A percentile compares a stretch with the other conserved stretches of the same genome.
Evolutionary conservation across 1,140 invertebrate species (phyloP).

Genomic region (Drosophila lini): DNA sequence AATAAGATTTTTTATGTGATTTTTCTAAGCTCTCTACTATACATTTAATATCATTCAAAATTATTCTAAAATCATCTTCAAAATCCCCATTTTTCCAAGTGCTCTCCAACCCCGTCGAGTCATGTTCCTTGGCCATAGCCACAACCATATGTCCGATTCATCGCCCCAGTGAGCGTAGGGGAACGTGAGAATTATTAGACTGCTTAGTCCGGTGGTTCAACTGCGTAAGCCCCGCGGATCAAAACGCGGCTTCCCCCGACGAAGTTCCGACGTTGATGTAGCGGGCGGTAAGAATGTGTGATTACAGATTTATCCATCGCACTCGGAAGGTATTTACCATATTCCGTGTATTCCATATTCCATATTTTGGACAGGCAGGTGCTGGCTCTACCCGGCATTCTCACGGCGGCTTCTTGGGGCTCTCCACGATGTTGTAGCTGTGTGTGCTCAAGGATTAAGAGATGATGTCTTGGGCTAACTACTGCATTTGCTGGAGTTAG

Average conservation of each 20-base stretch:
- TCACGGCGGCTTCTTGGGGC: constrained; percentile 49
- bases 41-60: not conserved
- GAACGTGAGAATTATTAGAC: constrained; percentile 79
- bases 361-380: constrained; percentile 54
- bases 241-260: constrained; percentile 61
- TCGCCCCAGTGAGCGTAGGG: constrained; percentile 35
- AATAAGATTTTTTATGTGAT: not conserved
- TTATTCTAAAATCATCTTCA: not conserved
- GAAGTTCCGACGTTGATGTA: constrained; percentile 61
- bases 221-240: constrained; percentile 65
- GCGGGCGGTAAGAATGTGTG: constrained; percentile 50
- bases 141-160: constrained; percentile 59
- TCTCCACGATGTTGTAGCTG: constrained; percentile 6
- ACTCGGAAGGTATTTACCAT: constrained; percentile 53
- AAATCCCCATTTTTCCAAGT: constrained; percentile 22
- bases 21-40: not conserved
- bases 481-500: constrained; percentile 44
- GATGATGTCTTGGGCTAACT: constrained; percentile 63
- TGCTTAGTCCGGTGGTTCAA: constrained; percentile 77
- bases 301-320: constrained; percentile 54
- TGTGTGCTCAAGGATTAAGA: constrained; percentile 61
- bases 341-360: constrained; percentile 44
- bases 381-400: constrained; percentile 36
- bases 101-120: constrained; percentile 14
- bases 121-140: constrained; percentile 38